Percentiles rank a stretch among this genome's conserved stretches.
phyloP scores from a whole-genome alignment of 1,140 invertebrate species.

The Drosophila bifasciata region DNA sequence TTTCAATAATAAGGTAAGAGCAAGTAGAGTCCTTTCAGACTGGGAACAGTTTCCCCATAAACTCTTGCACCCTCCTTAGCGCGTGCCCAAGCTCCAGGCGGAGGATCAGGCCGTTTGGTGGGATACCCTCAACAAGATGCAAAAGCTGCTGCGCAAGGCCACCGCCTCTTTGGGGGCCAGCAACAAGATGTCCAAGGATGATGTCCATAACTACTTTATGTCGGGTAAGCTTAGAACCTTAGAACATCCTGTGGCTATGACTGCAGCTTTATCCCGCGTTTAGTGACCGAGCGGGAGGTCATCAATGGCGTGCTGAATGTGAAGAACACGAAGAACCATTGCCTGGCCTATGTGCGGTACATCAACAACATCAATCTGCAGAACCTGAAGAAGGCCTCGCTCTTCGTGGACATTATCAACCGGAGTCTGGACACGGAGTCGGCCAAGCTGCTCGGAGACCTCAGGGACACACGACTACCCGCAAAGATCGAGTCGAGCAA shows the following conservation, averaged over 20 bases:
- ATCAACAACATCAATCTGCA: constrained; percentile 99
- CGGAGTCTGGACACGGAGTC: constrained; percentile 97
- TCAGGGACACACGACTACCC: constrained; percentile 94
- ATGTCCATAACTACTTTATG: constrained; percentile 99
- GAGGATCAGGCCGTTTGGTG: constrained; percentile 98
- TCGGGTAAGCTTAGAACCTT: constrained; percentile 88
- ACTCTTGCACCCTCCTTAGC: constrained; percentile 84
- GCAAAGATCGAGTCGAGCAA: constrained; percentile 95
- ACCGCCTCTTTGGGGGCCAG: constrained; percentile 92
- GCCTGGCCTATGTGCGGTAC: constrained; percentile 96
- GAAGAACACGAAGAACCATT: constrained; percentile 97
- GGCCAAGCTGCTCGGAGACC: constrained; percentile 93
- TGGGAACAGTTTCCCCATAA: not conserved
- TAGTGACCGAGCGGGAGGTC: constrained; percentile 98
- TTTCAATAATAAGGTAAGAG: constrained; percentile 97
- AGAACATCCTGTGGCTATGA: constrained; percentile 31
- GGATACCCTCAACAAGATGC: constrained; percentile 97
- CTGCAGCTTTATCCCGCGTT: constrained; percentile 53
- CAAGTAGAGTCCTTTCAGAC: too few species aligned
- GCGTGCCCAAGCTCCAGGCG: constrained; percentile 97
- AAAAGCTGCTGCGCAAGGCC: constrained; percentile 96
- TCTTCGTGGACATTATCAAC: constrained; percentile 97
- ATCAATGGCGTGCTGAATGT: constrained; percentile 97
- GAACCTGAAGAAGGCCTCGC: constrained; percentile 95
- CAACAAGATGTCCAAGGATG: constrained; percentile 95